Evolutionary conservation across 2,113 vertebrate species (phyloP).

Genomic region (Callaeas wilsoni): DNA sequence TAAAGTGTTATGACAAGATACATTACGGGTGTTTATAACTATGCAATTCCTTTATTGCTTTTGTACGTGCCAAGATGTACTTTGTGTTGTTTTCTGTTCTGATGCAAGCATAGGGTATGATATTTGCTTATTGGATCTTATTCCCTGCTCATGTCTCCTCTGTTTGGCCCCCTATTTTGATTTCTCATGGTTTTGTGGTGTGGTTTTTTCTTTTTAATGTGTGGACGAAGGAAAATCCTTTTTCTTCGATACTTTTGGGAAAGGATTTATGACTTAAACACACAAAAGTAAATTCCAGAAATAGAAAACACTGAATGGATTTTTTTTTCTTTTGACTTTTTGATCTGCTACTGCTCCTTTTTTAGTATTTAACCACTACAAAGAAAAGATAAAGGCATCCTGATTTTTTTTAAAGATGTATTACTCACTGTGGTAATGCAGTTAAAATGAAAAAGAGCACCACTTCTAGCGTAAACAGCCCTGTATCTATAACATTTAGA

Average conservation of each 20-base stretch:
- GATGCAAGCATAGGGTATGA: not conserved
- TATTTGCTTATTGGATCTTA: not conserved
- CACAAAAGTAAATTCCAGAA: slow-evolving; percentile 22
- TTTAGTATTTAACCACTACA: not conserved
- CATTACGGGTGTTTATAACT: not conserved
- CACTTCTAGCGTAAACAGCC: not conserved
- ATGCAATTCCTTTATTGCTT: not conserved
- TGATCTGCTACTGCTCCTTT: not conserved
- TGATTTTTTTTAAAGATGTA: not conserved
- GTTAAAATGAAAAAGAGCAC: slow-evolving; percentile 17
- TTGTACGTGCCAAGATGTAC: not conserved
- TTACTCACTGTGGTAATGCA: slow-evolving; percentile 5
- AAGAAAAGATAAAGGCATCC: not conserved
- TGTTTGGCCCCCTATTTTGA: not conserved
- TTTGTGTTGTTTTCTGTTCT: not conserved
- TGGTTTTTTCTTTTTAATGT: not conserved
- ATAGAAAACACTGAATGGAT: slow-evolving; percentile 13
- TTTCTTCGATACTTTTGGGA: not conserved
- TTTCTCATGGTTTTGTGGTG: not conserved
- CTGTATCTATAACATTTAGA: not conserved
- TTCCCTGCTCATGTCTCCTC: not conserved
- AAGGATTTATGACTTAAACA: not conserved
- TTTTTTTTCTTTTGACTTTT: not conserved
- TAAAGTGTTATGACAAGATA: not conserved
- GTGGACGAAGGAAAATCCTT: not conserved